Evolutionary conservation across 2,113 vertebrate species (phyloP).

Genomic region (Corythornis vintsioides): DNA sequence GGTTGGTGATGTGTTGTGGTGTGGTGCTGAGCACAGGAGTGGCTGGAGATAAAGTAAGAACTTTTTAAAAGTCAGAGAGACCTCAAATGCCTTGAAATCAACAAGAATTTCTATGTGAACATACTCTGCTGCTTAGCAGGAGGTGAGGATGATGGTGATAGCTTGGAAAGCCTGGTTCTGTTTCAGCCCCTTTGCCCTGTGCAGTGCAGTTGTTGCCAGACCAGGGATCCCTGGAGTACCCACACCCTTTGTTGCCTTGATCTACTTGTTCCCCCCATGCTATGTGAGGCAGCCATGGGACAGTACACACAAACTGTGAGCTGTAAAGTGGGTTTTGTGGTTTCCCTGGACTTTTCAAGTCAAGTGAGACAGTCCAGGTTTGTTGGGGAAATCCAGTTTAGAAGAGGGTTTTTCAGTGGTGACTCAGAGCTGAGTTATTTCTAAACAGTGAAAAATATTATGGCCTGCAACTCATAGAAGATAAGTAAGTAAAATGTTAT

Average conservation of each 20-base stretch:
- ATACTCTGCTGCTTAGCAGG: background rate
- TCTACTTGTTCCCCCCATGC: background rate
- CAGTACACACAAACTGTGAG: background rate
- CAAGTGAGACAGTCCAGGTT: slow-evolving; percentile 5
- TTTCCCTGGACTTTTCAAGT: background rate
- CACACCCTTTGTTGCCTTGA: background rate
- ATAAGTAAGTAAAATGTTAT: slow-evolving; percentile 25
- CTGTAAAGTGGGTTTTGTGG: background rate
- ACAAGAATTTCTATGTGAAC: background rate
- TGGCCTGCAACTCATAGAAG: background rate
- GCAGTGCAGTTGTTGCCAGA: background rate
- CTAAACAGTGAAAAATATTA: slow-evolving; percentile 28
- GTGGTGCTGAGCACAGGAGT: accelerated
- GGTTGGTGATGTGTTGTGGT: background rate
- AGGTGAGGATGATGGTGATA: background rate
- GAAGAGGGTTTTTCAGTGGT: background rate
- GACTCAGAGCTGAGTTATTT: slow-evolving; percentile 46
- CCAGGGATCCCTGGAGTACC: background rate
- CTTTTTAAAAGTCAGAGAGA: background rate
- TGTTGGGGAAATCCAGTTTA: background rate
- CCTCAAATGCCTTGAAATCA: background rate
- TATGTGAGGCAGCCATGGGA: background rate
- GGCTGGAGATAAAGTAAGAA: background rate
- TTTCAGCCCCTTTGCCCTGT: background rate
- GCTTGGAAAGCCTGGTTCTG: background rate